Evolutionary conservation across 2,113 vertebrate genomes (phyloP).

Genomic region (Menura novaehollandiae): DNA sequence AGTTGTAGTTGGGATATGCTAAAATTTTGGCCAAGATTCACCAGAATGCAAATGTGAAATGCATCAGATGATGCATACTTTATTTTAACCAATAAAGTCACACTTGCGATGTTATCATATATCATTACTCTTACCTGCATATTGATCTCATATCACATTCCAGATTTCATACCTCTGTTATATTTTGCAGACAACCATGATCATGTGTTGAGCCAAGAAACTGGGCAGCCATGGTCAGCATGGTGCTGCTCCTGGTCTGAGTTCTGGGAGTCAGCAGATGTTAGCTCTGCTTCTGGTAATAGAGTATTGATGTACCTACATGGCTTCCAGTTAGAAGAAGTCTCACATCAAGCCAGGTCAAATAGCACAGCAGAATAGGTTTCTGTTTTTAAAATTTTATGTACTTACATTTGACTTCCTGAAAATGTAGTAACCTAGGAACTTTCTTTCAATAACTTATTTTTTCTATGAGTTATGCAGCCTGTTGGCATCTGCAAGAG

Average conservation of each 20-base stretch:
- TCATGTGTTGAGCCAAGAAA: neutral
- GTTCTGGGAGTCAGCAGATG: neutral
- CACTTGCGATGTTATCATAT: neutral
- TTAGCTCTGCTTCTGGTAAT: neutral
- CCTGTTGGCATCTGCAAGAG: neutral
- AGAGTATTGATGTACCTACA: too few species aligned
- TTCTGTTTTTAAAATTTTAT: neutral
- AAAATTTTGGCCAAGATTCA: neutral
- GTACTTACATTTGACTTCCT: neutral
- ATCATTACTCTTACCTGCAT: neutral
- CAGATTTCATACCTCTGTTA: neutral
- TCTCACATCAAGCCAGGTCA: neutral
- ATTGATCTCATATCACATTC: neutral
- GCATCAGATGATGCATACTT: neutral
- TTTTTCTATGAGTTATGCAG: neutral
- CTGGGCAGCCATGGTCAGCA: neutral
- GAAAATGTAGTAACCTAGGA: neutral
- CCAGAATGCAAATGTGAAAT: neutral
- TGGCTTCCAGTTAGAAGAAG: neutral
- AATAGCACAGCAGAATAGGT: neutral
- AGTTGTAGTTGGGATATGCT: neutral
- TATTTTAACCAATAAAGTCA: neutral
- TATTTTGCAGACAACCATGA: neutral
- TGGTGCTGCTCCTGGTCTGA: neutral
- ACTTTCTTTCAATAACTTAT: neutral